These are phyloP conservation scores for Syngnathus floridae DNA, from an alignment of 2,113 vertebrate genomes.

Conservation along the genomic window DNA sequence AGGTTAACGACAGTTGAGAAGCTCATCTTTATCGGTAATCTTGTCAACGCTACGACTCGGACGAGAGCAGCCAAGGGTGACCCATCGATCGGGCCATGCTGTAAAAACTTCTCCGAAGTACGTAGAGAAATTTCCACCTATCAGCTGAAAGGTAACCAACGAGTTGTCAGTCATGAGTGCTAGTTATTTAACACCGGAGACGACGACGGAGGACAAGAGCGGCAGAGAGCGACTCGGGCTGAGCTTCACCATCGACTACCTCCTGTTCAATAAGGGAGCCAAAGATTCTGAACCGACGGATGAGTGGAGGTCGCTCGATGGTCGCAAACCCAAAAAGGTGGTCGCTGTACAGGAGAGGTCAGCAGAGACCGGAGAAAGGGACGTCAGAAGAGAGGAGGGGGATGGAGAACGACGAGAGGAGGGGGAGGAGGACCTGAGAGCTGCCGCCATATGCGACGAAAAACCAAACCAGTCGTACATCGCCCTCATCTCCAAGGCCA, in stretches of 20 bases:
- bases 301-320: constrained; percentile 30
- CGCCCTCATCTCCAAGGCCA: constrained; percentile 78
- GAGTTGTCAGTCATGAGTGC: constrained; percentile 37
- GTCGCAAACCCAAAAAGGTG: constrained; percentile 36
- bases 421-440: constrained; percentile 46
- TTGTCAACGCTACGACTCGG: constrained; percentile 49
- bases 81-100: constrained; percentile 21
- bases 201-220: constrained; percentile 52
- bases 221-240: constrained; percentile 47
- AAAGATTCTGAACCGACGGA: constrained; percentile 34
- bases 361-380: constrained; percentile 15
- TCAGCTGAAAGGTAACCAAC: constrained; percentile 11
- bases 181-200: constrained; percentile 37
- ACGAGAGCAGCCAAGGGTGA: constrained; percentile 18
- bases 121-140: constrained; percentile 17
- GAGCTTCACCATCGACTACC: constrained; percentile 76
- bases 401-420: constrained; percentile 33
- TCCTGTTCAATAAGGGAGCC: constrained; percentile 67
- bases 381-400: constrained; percentile 39
- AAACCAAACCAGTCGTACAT: constrained; percentile 80
- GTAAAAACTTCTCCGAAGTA: constrained; percentile 32
- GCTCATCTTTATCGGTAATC: constrained; percentile 65
- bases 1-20: constrained; percentile 63
- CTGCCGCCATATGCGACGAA: constrained; percentile 40
- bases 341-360: constrained; percentile 16